These are phyloP conservation scores for Liparis tanakae DNA, from an alignment of 2,797 vertebrate genomes.

Conservation along the genomic window DNA sequence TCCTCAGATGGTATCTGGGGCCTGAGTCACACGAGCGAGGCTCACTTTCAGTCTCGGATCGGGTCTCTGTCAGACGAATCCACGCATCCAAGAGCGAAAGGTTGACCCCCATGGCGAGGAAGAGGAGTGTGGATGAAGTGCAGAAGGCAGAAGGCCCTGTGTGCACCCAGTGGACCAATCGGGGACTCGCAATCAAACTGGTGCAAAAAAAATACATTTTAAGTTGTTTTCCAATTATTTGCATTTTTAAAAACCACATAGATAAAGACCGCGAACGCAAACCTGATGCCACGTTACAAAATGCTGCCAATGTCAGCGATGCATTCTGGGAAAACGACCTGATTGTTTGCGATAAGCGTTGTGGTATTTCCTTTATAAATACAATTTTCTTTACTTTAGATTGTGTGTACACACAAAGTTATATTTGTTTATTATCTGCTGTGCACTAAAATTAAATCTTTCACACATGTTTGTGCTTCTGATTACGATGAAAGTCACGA, in stretches of 20 bases:
- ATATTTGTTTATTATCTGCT: no score
- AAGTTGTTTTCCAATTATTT: background rate
- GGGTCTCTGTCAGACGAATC: background rate
- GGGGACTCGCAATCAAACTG: background rate
- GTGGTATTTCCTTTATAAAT: background rate
- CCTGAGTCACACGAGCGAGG: background rate
- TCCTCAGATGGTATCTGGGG: slow-evolving; percentile 47
- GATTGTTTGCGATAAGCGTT: background rate
- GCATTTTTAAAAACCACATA: background rate
- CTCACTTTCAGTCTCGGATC: slow-evolving; percentile 5
- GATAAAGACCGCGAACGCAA: background rate
- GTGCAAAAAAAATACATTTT: background rate
- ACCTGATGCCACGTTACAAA: background rate
- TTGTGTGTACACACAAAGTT: background rate
- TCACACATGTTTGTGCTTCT: no score
- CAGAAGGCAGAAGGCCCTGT: background rate
- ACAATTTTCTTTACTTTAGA: background rate
- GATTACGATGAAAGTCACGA: no score
- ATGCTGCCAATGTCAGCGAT: background rate
- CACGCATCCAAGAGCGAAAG: background rate
- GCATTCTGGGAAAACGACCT: background rate
- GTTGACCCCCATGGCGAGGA: background rate
- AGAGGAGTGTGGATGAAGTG: background rate
- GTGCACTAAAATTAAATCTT: no score
- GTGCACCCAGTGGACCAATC: background rate